A percentile compares a stretch with the other conserved stretches of the same genome.
These are phyloP conservation scores for Serranus cabrilla DNA, from an alignment of 2,797 vertebrate species.

Conservation along the genomic window DNA sequence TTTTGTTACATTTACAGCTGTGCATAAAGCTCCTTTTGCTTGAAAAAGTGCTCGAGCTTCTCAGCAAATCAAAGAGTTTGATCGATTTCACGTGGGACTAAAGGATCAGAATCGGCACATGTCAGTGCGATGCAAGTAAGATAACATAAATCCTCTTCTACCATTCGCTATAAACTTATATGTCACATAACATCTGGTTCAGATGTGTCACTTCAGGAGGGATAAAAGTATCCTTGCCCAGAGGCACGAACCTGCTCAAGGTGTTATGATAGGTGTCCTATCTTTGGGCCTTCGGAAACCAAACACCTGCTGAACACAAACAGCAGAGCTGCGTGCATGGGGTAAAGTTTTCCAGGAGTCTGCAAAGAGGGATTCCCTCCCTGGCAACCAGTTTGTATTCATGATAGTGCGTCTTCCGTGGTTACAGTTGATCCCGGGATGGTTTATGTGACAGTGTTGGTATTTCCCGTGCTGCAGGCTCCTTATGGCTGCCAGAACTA, in stretches of 20 bases:
- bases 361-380: conserved; percentile 45
- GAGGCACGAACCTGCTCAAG: conserved; percentile 15
- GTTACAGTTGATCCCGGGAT: conserved; percentile 43
- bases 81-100: not conserved
- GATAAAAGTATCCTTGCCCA: not conserved
- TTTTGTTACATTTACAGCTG: conserved; percentile 11
- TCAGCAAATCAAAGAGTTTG: not conserved
- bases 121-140: not conserved
- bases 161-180: not conserved
- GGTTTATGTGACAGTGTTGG: conserved; percentile 61
- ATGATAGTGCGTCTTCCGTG: conserved; percentile 33
- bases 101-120: not conserved
- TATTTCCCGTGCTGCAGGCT: conserved; percentile 57
- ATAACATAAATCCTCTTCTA: not conserved
- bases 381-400: conserved; percentile 48
- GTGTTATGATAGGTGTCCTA: conserved; percentile 34
- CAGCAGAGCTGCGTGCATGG: conserved; percentile 29
- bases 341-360: conserved; percentile 54
- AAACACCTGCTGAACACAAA: conserved; percentile 58
- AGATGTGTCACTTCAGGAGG: conserved; percentile 30
- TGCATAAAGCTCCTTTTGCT: conserved; percentile 8
- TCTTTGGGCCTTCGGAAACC: conserved; percentile 4
- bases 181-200: conserved; percentile 12
- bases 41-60: not conserved
- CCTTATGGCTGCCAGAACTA: conserved; percentile 43